These are phyloP conservation scores for Polydrusus cervinus DNA, from an alignment of 2,888 invertebrate species.

Conservation along the genomic window DNA sequence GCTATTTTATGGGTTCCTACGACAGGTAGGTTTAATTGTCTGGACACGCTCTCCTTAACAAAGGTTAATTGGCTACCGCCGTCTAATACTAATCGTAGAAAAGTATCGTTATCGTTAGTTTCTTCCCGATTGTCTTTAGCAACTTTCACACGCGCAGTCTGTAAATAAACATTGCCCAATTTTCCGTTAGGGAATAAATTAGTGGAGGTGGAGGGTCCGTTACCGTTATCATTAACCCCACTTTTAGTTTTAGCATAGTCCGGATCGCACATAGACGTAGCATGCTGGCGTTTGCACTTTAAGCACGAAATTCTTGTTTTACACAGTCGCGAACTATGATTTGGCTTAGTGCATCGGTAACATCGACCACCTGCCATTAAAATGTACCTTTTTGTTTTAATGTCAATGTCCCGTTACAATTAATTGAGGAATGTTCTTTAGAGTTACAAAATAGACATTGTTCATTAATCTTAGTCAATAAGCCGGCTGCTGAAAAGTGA, in stretches of 20 bases:
- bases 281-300: background rate
- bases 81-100: background rate
- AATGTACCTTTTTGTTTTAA: background rate
- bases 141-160: background rate
- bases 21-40: background rate
- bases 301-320: background rate
- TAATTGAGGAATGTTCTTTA: background rate
- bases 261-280: background rate
- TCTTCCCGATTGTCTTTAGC: background rate
- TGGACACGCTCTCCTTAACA: background rate
- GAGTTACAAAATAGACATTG: background rate
- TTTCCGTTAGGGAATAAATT: background rate
- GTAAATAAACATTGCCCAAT: background rate
- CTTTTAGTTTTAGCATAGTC: background rate
- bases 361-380: background rate
- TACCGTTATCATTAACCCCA: background rate
- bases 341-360: background rate
- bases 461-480: background rate
- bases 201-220: background rate
- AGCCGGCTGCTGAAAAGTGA: background rate
- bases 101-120: too few species aligned
- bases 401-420: background rate
- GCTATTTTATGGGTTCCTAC: background rate
- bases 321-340: background rate
- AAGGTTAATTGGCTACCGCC: background rate